Base-by-base conservation (phyloP, 2,797 vertebrate species). In the Onychomys torridus region DNA sequence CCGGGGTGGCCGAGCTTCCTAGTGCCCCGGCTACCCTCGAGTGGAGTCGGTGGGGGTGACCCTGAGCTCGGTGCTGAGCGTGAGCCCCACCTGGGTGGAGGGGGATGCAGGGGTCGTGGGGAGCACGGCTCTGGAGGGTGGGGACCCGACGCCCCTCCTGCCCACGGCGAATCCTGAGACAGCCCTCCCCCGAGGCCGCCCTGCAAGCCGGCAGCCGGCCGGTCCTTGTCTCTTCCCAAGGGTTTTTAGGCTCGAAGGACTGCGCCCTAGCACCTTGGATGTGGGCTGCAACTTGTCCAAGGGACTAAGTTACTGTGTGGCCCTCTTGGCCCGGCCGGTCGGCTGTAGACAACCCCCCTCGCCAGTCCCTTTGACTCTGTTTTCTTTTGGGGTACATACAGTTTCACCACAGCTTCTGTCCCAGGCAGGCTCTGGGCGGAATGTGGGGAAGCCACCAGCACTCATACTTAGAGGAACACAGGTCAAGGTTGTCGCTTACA, bases 131-230 rank as follows among this genome's bases (percentile, higher is more conserved):
- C 19, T 49, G 57, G 29, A 61, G 43, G 37, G 29, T 46, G 75
- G 43, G 75, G 32, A 17, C 13, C 43, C 2, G 34, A 52, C 6
- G 14, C 34, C 59, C 89, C 65, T 3, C 21, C 32, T 69, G 49
- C 25, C 49, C 19, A 52, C 25, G 14, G 21, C 14, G 34, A 88
- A 25, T 25, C 57, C 77, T 21, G 57, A 71, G 57, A 55, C 34
- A 46, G n/a, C 67, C 52, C 12, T 17, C 23, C 49, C 27, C 5
- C 32, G 9, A 8, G 61, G 10, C 78, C 32, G 25, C 12, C 43
- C 40, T 25, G 40, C 27, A 2, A 37, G 29, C 32, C 78, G 49
- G 0, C 52, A 17, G 0, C 11, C 0, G 12, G 5, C 19, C 32
- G 25, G 75, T 11, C 40, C 89, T 82, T 5, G 46, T 55, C 37